A percentile compares a stretch with the other conserved stretches of the same genome.
Evolutionary conservation across 2,888 invertebrate genomes (phyloP).

Genomic region (Ectobius pallidus): DNA sequence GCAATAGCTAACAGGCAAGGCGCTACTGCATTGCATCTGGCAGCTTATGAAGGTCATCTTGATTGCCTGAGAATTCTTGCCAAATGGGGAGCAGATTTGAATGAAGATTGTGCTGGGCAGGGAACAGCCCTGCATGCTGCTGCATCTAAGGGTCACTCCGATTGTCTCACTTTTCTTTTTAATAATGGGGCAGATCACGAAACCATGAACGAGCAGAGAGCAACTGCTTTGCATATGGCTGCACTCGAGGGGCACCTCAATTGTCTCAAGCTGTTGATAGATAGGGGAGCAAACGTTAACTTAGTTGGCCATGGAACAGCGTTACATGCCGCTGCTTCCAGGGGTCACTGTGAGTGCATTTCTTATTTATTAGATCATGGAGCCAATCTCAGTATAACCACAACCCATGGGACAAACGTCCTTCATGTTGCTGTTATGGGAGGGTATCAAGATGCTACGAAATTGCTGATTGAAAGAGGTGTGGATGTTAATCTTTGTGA

Average conservation of each 20-base stretch:
- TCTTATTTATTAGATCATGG: background rate
- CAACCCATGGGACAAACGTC: background rate
- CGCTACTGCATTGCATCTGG: constrained; percentile 1
- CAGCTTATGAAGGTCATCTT: background rate
- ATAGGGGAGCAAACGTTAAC: background rate
- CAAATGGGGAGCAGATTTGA: background rate
- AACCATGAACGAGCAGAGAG: background rate
- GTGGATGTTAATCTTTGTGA: background rate
- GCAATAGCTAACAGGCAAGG: background rate
- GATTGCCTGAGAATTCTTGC: background rate
- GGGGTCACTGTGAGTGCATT: background rate
- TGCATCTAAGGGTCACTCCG: background rate
- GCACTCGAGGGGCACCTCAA: background rate
- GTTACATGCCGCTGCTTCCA: background rate
- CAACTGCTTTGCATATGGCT: constrained; percentile 13
- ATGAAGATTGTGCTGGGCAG: background rate
- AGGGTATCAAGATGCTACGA: background rate
- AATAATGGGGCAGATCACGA: background rate
- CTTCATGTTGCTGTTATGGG: background rate
- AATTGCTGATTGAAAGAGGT: background rate
- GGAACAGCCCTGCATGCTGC: constrained; percentile 3
- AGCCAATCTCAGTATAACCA: background rate
- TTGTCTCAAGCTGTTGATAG: background rate
- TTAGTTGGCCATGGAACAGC: background rate
- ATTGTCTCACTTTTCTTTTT: background rate